A percentile compares a stretch with the other conserved stretches of the same genome.
Evolutionary conservation across 2,888 invertebrate species (phyloP).

Genomic region (Artemia sinica): DNA sequence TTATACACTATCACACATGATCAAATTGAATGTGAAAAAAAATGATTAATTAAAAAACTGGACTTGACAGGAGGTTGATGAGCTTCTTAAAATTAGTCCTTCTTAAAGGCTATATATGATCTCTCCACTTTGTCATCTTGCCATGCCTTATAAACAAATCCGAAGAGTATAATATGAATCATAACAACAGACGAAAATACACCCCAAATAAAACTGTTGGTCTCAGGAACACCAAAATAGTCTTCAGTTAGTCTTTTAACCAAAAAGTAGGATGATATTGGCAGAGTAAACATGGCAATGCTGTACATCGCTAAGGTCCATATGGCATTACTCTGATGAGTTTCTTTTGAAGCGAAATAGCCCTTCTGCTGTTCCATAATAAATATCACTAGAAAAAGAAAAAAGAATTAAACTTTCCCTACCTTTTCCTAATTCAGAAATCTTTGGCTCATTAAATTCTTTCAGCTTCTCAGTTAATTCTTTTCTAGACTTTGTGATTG

Average conservation of each 20-base stretch:
- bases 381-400: background rate
- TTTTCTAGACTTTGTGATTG: background rate
- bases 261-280: slow-evolving; percentile 56
- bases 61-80: too few relatives aligned
- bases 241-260: slow-evolving; percentile 41
- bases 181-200: slow-evolving; percentile 59
- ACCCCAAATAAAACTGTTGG: slow-evolving; percentile 36
- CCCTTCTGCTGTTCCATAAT: background rate
- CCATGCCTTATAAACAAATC: slow-evolving; percentile 60
- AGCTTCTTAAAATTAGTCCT: background rate
- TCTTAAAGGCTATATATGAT: background rate
- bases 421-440: background rate
- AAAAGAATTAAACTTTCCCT: slow-evolving; percentile 3
- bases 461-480: background rate
- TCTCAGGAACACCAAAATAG: slow-evolving; percentile 29
- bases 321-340: slow-evolving; percentile 22
- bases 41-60: too few relatives aligned
- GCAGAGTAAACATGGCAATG: slow-evolving; percentile 64
- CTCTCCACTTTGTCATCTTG: slow-evolving; percentile 38
- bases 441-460: background rate
- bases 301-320: slow-evolving; percentile 48
- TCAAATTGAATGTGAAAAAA: too few relatives aligned
- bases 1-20: too few relatives aligned
- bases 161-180: slow-evolving; percentile 59
- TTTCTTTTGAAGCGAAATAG: slow-evolving; percentile 7